A percentile compares a stretch with the other conserved stretches of the same genome.
Conservation (phyloP, 2,113 vertebrate genomes). For the Mirza zaza region DNA sequence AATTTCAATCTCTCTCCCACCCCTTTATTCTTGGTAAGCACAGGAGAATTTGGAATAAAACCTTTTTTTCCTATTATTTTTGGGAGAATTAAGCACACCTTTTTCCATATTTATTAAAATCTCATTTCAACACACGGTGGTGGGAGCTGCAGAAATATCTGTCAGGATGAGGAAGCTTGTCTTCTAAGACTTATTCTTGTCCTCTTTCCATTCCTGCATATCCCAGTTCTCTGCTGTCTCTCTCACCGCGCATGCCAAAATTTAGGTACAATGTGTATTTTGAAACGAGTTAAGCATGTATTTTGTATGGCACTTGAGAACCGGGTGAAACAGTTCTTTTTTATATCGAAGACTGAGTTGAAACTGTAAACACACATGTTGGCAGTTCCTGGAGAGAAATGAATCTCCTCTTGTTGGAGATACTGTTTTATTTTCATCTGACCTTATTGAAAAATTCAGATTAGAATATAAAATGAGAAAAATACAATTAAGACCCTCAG, state of each 20-base stretch:
- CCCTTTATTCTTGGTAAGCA: not conserved
- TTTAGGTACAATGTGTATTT: not conserved
- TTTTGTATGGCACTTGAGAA: conserved; percentile 18
- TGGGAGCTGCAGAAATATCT: not conserved
- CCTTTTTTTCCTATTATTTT: not conserved
- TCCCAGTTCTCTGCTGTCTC: not conserved
- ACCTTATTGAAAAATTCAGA: not conserved
- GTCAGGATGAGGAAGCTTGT: not conserved
- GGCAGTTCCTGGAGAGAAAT: not conserved
- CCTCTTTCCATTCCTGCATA: not conserved
- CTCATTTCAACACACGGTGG: not conserved
- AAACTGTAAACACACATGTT: not conserved
- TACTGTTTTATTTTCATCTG: not conserved
- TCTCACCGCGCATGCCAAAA: not conserved
- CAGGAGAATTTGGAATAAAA: not conserved
- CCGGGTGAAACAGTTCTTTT: not conserved
- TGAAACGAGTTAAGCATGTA: not conserved
- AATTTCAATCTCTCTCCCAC: not conserved
- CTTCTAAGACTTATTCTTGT: not conserved
- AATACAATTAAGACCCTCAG: not conserved
- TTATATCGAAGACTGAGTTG: not conserved
- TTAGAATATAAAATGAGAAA: not conserved
- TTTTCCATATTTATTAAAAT: not conserved
- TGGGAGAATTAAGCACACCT: not conserved
- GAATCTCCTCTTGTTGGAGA: not conserved